Evolutionary conservation across 1,140 invertebrate genomes (phyloP).

Genomic region (Samia ricini): DNA sequence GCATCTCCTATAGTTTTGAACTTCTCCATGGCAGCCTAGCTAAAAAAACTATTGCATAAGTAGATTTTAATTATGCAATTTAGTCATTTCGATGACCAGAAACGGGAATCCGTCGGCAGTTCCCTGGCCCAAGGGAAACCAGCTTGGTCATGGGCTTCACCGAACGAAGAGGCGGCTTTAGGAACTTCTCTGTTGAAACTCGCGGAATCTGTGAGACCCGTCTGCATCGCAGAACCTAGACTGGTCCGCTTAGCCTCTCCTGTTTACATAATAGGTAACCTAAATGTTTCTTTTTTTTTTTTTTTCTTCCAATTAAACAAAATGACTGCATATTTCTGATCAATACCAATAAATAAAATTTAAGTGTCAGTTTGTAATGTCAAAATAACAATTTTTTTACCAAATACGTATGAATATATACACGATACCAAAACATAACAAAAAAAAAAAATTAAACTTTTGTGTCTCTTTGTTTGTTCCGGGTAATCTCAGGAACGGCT

Average conservation of each 20-base stretch:
- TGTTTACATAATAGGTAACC: conserved; percentile 48
- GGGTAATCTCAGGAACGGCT: too few relatives aligned
- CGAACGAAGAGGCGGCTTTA: conserved; percentile 37
- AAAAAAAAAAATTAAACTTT: too few relatives aligned
- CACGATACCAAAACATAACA: too few relatives aligned
- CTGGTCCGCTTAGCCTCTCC: conserved; percentile 62
- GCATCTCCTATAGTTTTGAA: too few relatives aligned
- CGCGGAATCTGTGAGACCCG: conserved; percentile 47
- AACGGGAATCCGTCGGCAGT: background rate
- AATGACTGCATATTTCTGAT: too few relatives aligned
- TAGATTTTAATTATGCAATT: background rate
- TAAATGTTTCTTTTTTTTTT: background rate
- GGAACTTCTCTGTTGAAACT: conserved; percentile 41
- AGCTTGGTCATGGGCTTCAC: conserved; percentile 38
- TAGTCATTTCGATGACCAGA: background rate
- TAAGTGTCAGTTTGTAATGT: too few relatives aligned
- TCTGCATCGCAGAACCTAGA: conserved; percentile 58
- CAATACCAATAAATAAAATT: too few relatives aligned
- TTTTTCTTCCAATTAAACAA: background rate
- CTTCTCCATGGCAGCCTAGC: too few relatives aligned
- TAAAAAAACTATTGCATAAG: too few relatives aligned
- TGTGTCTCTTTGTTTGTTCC: too few relatives aligned
- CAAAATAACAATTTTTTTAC: too few relatives aligned
- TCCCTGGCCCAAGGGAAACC: conserved; percentile 20
- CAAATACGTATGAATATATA: too few relatives aligned